phyloP scores from a whole-genome alignment of 2,888 invertebrate genomes.

The Drosophila gaucha region DNA sequence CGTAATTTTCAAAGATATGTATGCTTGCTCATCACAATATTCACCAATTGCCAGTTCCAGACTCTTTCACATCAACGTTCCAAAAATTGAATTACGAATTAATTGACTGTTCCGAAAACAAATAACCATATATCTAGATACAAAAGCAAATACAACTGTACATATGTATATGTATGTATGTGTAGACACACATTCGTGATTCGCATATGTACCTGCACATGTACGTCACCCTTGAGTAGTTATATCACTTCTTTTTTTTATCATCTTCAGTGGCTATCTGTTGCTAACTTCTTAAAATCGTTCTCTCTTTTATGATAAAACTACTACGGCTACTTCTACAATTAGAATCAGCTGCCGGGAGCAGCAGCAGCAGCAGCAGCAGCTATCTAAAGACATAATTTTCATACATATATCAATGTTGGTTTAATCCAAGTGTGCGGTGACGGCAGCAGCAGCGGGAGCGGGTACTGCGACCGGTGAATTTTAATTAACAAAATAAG shows the following conservation, averaged over 20 bases:
- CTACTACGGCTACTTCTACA: conserved; percentile 9
- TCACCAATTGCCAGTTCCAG: too few species aligned
- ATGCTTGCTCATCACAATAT: too few species aligned
- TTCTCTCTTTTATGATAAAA: conserved; percentile 30
- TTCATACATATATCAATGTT: conserved; percentile 28
- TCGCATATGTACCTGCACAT: conserved; percentile 3
- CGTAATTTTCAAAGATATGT: neutral
- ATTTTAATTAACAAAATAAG: conserved; percentile 78
- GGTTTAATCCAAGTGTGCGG: conserved; percentile 25
- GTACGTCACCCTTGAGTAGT: conserved; percentile 14
- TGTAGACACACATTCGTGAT: too few species aligned
- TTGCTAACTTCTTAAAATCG: conserved; percentile 31
- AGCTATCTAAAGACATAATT: conserved; percentile 27
- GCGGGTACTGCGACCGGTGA: conserved; percentile 56
- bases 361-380: conserved; percentile 8
- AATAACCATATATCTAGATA: neutral
- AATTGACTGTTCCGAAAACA: too few species aligned
- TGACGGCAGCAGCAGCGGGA: conserved; percentile 17
- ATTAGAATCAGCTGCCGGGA: conserved; percentile 12
- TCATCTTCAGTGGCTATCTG: conserved; percentile 2
- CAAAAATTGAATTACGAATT: too few species aligned
- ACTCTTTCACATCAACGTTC: too few species aligned
- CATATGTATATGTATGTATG: conserved; percentile 3
- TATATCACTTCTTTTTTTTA: conserved; percentile 17
- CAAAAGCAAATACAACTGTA: neutral